Conservation (phyloP, 2,888 invertebrate genomes). For the Venustoraphidia nigricollis region DNA sequence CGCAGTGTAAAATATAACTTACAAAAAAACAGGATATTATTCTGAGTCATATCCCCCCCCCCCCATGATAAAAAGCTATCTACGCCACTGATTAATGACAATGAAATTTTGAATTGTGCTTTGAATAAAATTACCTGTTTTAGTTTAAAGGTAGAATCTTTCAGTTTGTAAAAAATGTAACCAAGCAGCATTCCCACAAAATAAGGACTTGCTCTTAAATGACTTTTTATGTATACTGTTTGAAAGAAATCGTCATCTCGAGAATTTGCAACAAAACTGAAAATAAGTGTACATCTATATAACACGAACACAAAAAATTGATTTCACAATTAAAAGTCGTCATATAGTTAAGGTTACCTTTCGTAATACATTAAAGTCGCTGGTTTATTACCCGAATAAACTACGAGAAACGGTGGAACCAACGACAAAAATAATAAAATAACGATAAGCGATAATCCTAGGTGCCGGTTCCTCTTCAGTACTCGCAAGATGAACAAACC, state of each 20-base stretch:
- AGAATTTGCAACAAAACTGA: not conserved
- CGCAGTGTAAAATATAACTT: no score
- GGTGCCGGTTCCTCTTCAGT: slow-evolving; percentile 25
- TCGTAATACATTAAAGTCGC: no score
- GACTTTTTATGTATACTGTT: not conserved
- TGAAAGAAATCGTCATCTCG: not conserved
- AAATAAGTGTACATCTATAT: not conserved
- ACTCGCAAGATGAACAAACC: slow-evolving; percentile 33
- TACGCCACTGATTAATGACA: no score
- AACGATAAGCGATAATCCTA: slow-evolving; percentile 26
- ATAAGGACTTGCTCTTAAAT: not conserved
- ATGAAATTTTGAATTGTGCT: no score
- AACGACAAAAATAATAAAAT: slow-evolving; percentile 28
- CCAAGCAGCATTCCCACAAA: not conserved
- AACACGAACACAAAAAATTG: no score
- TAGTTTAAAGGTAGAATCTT: not conserved
- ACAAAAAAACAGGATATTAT: no score
- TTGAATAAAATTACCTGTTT: no score
- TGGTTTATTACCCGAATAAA: no score
- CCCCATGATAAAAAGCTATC: no score
- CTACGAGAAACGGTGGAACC: slow-evolving; percentile 32
- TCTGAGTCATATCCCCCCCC: no score
- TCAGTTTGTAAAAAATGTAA: not conserved
- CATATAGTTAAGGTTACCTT: no score
- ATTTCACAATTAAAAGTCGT: no score